phyloP scores from a whole-genome alignment of 1,140 invertebrate genomes.

The Alviniconcha marisindica region DNA sequence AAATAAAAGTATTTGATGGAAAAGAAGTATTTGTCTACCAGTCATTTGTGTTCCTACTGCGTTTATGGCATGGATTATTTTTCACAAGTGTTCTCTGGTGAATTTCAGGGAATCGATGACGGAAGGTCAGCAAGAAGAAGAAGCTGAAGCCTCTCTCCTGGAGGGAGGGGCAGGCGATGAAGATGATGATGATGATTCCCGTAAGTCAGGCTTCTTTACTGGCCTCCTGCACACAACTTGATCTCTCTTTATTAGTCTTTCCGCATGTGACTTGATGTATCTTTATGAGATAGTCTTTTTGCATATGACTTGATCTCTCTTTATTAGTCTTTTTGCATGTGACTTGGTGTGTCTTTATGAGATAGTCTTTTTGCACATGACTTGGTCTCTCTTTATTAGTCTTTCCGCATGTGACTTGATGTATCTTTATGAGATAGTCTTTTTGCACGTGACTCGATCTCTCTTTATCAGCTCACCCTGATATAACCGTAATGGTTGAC shows the following conservation, averaged over 20 bases:
- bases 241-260: too few relatives aligned
- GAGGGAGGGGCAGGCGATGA: conserved; percentile 28
- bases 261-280: not conserved
- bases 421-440: too few relatives aligned
- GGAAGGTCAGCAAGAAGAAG: conserved; percentile 33
- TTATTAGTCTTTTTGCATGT: not conserved
- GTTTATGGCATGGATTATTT: too few relatives aligned
- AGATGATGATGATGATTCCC: conserved; percentile 28
- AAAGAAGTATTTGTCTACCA: too few relatives aligned
- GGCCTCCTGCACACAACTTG: not conserved
- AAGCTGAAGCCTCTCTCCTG: conserved; percentile 40
- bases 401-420: too few relatives aligned
- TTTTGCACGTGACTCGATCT: too few relatives aligned
- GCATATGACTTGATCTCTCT: not conserved
- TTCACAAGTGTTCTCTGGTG: too few relatives aligned
- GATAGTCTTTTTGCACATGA: not conserved
- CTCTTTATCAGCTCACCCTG: too few relatives aligned
- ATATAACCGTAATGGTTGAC: too few relatives aligned
- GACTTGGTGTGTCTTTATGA: not conserved
- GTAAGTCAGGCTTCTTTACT: not conserved
- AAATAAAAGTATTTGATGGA: too few relatives aligned
- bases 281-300: not conserved
- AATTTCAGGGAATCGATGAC: too few relatives aligned
- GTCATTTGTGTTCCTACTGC: too few relatives aligned
- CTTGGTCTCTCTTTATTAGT: not conserved